A percentile compares a stretch with the other conserved stretches of the same genome.
Conservation (phyloP, 2,888 invertebrate species). For the Polydrusus cervinus region DNA sequence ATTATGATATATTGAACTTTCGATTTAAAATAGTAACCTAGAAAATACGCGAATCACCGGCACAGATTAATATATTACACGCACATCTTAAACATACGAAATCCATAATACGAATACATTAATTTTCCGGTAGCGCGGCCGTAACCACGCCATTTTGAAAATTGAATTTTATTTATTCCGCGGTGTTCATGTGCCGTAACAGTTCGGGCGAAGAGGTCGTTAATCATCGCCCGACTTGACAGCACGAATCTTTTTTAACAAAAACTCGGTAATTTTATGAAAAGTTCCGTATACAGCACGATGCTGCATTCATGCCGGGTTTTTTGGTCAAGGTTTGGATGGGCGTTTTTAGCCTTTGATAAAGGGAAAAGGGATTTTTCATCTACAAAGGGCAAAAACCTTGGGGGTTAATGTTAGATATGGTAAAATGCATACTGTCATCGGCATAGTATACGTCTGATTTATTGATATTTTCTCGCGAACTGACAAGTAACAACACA, state of each 20-base stretch:
- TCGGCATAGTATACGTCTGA: background rate
- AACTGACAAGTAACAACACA: background rate
- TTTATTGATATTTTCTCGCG: slow-evolving; percentile 15
- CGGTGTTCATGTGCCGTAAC: slow-evolving; percentile 47
- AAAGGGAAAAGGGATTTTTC: slow-evolving; percentile 21
- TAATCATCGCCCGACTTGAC: slow-evolving; percentile 49
- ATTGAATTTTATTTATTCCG: slow-evolving; percentile 51
- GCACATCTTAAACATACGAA: slow-evolving; percentile 27
- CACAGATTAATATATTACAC: slow-evolving; percentile 20
- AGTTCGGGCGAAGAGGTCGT: slow-evolving; percentile 43
- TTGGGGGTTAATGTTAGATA: slow-evolving; percentile 25
- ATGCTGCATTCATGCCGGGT: slow-evolving; percentile 45
- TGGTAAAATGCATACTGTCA: slow-evolving; percentile 12
- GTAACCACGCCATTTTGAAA: slow-evolving; percentile 43
- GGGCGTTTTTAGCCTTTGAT: slow-evolving; percentile 36
- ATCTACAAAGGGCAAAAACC: slow-evolving; percentile 22
- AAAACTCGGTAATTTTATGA: slow-evolving; percentile 48
- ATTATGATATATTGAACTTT: background rate
- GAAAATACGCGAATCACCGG: background rate
- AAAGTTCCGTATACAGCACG: slow-evolving; percentile 46
- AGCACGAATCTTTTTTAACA: slow-evolving; percentile 49
- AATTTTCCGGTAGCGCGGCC: slow-evolving; percentile 30
- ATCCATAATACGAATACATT: slow-evolving; percentile 29
- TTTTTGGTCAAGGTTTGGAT: slow-evolving; percentile 46
- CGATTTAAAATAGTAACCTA: slow-evolving; percentile 9